These are phyloP conservation scores for Dastarcus helophoroides DNA, from an alignment of 2,888 invertebrate species.

Conservation along the genomic window DNA sequence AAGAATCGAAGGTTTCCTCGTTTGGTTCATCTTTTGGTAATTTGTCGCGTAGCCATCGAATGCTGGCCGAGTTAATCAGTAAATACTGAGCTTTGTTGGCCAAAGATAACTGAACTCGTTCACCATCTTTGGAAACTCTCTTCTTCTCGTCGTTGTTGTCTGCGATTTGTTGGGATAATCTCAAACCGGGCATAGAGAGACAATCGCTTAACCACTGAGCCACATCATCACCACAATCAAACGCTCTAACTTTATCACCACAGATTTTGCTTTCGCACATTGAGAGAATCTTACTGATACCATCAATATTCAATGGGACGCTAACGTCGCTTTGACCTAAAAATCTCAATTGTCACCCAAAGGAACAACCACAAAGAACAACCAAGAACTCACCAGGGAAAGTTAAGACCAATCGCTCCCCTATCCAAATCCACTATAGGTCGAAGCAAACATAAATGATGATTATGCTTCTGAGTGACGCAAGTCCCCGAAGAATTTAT, in stretches of 20 bases:
- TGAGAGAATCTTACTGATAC: constrained; percentile 30
- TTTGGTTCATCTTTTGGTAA: constrained; percentile 43
- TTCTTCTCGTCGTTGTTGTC: constrained; percentile 11
- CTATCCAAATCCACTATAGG: constrained; percentile 57
- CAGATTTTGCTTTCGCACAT: constrained; percentile 77
- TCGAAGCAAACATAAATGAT: constrained; percentile 64
- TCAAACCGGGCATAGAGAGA: constrained; percentile 54
- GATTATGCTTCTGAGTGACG: constrained; percentile 77
- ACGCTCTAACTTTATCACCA: constrained; percentile 63
- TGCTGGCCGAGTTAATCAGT: constrained; percentile 66
- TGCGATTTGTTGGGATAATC: constrained; percentile 50
- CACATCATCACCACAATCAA: constrained; percentile 75
- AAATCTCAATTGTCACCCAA: too few species aligned
- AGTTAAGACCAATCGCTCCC: constrained; percentile 42
- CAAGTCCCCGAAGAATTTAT: constrained; percentile 69
- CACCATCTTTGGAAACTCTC: constrained; percentile 21
- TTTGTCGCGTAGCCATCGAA: constrained; percentile 55
- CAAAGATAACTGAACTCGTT: constrained; percentile 44
- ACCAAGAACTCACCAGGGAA: constrained; percentile 46
- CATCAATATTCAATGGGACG: constrained; percentile 40
- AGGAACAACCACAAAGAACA: too few species aligned
- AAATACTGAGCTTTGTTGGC: constrained; percentile 81
- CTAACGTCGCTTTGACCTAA: constrained; percentile 43
- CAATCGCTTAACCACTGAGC: constrained; percentile 71
- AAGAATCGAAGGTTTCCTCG: constrained; percentile 42